Conservation (phyloP, 2,888 invertebrate genomes). For the Drosophila limbata region DNA sequence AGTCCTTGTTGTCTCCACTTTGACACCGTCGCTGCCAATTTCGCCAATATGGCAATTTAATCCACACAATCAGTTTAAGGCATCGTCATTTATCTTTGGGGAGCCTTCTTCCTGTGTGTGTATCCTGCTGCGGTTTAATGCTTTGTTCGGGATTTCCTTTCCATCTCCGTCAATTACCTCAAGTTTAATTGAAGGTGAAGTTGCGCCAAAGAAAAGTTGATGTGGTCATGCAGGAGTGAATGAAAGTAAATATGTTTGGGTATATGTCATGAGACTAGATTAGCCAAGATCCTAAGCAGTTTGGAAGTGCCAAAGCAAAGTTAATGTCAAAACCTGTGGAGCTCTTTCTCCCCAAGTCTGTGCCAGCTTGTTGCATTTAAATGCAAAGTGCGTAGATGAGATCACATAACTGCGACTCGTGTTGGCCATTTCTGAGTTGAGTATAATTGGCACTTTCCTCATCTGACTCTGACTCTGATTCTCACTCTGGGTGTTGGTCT, state of each 20-base stretch:
- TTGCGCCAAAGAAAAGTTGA: conserved; percentile 56
- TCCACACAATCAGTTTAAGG: conserved; percentile 80
- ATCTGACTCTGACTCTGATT: not conserved
- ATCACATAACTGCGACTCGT: conserved; percentile 34
- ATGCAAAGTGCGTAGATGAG: conserved; percentile 21
- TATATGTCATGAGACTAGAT: conserved; percentile 30
- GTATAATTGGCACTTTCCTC: conserved; percentile 49
- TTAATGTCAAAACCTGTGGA: conserved; percentile 5
- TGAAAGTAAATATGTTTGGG: conserved; percentile 26
- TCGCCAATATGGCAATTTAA: conserved; percentile 81
- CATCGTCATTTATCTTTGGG: conserved; percentile 75
- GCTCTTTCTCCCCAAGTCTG: not conserved
- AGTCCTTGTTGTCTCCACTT: conserved; percentile 37
- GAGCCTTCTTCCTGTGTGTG: conserved; percentile 26
- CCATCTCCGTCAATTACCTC: conserved; percentile 71
- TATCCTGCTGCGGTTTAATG: conserved; percentile 42
- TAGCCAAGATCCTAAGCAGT: conserved; percentile 31
- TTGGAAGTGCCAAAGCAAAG: conserved; percentile 21
- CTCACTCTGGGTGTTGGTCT: not conserved
- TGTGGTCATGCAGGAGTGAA: conserved; percentile 68
- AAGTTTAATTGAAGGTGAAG: conserved; percentile 81
- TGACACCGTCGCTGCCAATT: conserved; percentile 70
- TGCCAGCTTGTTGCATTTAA: conserved; percentile 27
- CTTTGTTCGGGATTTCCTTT: conserved; percentile 52
- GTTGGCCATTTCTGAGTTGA: conserved; percentile 32